Conservation (phyloP, 2,888 invertebrate genomes). For the Acanthoscelides obtectus region DNA sequence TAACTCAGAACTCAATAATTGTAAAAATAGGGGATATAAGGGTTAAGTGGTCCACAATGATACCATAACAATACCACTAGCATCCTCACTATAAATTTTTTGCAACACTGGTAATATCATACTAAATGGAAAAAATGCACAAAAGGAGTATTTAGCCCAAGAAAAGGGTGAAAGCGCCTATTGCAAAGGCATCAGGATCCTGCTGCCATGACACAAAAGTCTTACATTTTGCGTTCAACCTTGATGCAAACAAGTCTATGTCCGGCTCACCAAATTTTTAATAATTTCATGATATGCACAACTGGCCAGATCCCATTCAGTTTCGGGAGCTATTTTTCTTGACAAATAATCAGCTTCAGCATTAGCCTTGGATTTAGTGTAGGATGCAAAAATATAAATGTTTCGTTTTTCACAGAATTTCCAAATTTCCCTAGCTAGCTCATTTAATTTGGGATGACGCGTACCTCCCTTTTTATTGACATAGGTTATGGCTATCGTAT, state of each 20-base stretch:
- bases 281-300: neutral
- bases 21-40: neutral
- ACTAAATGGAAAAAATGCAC: slow-evolving; percentile 24
- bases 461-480: slow-evolving; percentile 26
- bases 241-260: slow-evolving; percentile 14
- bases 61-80: slow-evolving; percentile 18
- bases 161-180: slow-evolving; percentile 29
- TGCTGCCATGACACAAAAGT: slow-evolving; percentile 27
- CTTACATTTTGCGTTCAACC: slow-evolving; percentile 9
- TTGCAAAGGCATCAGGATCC: slow-evolving; percentile 20
- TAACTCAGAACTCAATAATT: too few relatives aligned
- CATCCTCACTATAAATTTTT: slow-evolving; percentile 31
- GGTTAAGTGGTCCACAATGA: neutral
- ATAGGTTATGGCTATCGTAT: slow-evolving; percentile 22
- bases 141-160: slow-evolving; percentile 12
- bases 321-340: slow-evolving; percentile 12
- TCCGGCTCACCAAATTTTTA: slow-evolving; percentile 5
- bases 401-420: slow-evolving; percentile 24
- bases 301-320: slow-evolving; percentile 12
- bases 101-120: slow-evolving; percentile 25
- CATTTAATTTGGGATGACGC: slow-evolving; percentile 20
- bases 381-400: slow-evolving; percentile 22
- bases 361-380: slow-evolving; percentile 22
- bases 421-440: slow-evolving; percentile 26
- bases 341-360: slow-evolving; percentile 26